Evolutionary conservation across 2,797 vertebrate genomes (phyloP), one percentile per base, ranked within the genome.

Genomic region (Tiaroga cobitis): DNA sequence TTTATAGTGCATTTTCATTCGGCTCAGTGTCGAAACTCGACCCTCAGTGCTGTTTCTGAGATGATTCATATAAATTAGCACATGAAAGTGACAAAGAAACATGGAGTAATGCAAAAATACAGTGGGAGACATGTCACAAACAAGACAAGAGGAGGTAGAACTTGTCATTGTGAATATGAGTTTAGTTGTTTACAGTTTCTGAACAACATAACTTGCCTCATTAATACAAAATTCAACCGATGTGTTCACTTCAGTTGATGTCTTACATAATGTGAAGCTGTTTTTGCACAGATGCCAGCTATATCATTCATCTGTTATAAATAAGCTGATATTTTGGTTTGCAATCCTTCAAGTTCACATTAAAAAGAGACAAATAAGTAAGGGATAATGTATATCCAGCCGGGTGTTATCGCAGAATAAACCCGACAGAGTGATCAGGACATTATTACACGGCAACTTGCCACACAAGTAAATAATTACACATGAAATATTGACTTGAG

Each of bases 311-410:
- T 43, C 76, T 78, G 54, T 41, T 41, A 78, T 19, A 43, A 59
- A 77, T 59, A 59, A 78, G 37, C 76, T 15, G 41, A 49, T 73
- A 1, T 59, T 56, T 76, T 56, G 74, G 34, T 56, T 56, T 78
- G 8, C n/a, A 77, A 41, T 39, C 21, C 15, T 26, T 77, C 24
- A 26, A 29, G 34, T 26, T 78, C 8, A 19, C 24, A 39, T 41
- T 61, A 61, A 26, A 19, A 41, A 61, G 15, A 59, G 15, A 18
- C 9, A 39, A 4, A 39, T 2, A 39, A 61, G 43, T 46, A 49
- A 5, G 46, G 46, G 15, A 49, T 49, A 49, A 49, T 49, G 46
- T 2, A 49, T 5, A 49, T 49, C 4, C 15, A 49, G 46, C 15
- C 46, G 4, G 46, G 15, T 49, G 15, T 49, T 16, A 49, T 49